These are phyloP conservation scores for Scaptomyza flava DNA, from an alignment of 2,888 invertebrate species.

Conservation along the genomic window DNA sequence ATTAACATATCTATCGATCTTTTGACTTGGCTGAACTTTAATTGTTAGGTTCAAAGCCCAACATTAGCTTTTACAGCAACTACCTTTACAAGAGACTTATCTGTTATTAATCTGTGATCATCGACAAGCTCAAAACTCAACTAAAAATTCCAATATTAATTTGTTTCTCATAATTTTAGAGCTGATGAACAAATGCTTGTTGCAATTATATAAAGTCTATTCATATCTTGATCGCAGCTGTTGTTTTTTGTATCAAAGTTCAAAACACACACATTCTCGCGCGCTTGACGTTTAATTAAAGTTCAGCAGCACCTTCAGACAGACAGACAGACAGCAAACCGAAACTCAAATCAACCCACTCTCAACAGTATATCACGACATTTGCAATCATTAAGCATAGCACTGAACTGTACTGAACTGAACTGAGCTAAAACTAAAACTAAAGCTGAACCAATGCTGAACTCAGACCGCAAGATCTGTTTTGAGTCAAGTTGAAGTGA, in stretches of 20 bases:
- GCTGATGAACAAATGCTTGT: not conserved
- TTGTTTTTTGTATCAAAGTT: conserved; percentile 43
- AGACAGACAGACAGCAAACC: not conserved
- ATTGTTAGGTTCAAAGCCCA: not conserved
- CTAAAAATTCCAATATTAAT: conserved; percentile 5
- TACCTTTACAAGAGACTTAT: not conserved
- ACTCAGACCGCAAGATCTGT: conserved; percentile 14
- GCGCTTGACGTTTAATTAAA: conserved; percentile 66
- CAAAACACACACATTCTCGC: conserved; percentile 46
- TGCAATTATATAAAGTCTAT: conserved; percentile 19
- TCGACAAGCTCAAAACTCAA: not conserved
- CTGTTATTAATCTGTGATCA: conserved; percentile 4
- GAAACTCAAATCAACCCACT: conserved; percentile 64
- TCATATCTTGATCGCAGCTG: conserved; percentile 28
- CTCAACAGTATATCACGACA: conserved; percentile 69
- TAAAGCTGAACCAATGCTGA: conserved; percentile 18
- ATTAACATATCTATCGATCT: not conserved
- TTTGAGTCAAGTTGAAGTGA: conserved; percentile 35
- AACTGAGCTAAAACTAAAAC: conserved; percentile 1
- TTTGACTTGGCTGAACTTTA: conserved; percentile 7
- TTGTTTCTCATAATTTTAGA: conserved; percentile 12
- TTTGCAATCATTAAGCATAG: conserved; percentile 72
- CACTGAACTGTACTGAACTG: conserved; percentile 2
- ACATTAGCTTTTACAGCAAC: not conserved
- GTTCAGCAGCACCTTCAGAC: conserved; percentile 68